Percentiles rank a stretch among this genome's conserved stretches.
These are phyloP conservation scores for Adela reaumurella DNA, from an alignment of 2,888 invertebrate species.

Conservation along the genomic window DNA sequence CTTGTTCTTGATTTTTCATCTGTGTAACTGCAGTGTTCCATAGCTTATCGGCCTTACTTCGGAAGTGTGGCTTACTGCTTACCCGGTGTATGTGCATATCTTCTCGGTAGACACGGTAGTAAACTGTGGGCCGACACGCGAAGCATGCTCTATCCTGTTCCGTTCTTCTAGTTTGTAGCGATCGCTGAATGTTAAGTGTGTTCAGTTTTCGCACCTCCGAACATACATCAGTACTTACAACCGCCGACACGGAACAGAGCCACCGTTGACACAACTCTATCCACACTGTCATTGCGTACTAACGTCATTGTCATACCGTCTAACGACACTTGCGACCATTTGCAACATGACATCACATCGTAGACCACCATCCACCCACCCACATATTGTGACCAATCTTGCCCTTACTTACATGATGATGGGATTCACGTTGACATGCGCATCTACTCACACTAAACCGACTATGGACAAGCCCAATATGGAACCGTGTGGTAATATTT, in stretches of 20 bases:
- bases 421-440: too few relatives aligned
- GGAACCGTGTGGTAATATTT: too few relatives aligned
- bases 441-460: too few relatives aligned
- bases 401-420: too few relatives aligned
- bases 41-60: neutral
- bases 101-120: neutral
- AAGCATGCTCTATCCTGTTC: slow-evolving; percentile 29
- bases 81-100: neutral
- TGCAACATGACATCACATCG: neutral
- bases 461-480: too few relatives aligned
- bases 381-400: too few relatives aligned
- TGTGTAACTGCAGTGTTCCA: neutral
- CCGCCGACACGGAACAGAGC: neutral
- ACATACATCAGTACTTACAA: neutral
- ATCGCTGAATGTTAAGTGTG: neutral
- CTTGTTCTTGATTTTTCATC: neutral
- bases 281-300: neutral
- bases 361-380: neutral
- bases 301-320: neutral
- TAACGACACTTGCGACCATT: neutral
- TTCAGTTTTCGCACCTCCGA: neutral
- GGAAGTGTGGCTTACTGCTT: neutral
- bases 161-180: slow-evolving; percentile 12
- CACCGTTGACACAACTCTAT: neutral
- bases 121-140: slow-evolving; percentile 12